These are phyloP conservation scores for Sebastes taczanowskii DNA, from an alignment of 2,797 vertebrate species.

Conservation along the genomic window DNA sequence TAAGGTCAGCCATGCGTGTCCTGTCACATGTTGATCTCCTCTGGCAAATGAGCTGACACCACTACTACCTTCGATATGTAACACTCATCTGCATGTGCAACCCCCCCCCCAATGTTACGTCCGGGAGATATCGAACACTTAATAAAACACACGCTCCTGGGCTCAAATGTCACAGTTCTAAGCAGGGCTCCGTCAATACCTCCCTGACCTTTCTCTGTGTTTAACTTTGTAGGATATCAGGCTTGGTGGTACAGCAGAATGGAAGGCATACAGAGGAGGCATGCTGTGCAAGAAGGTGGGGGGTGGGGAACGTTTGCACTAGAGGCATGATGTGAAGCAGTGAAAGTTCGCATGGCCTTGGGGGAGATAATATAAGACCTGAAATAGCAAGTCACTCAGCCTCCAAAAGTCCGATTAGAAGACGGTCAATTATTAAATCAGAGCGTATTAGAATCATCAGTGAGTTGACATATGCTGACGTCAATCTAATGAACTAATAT, in stretches of 20 bases:
- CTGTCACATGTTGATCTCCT: conserved; percentile 41
- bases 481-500: background rate
- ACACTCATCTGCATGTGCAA: conserved; percentile 23
- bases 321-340: background rate
- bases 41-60: conserved; percentile 48
- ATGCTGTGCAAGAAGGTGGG: conserved; percentile 22
- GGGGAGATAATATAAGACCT: background rate
- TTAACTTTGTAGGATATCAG: conserved; percentile 78
- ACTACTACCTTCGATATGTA: conserved; percentile 19
- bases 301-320: background rate
- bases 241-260: conserved; percentile 55
- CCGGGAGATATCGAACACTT: conserved; percentile 76
- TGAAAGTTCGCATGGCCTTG: background rate
- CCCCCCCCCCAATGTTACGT: conserved; percentile 13
- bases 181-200: conserved; percentile 76
- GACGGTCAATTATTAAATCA: background rate
- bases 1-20: conserved; percentile 38
- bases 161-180: conserved; percentile 83
- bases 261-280: conserved; percentile 58
- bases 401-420: background rate
- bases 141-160: conserved; percentile 71
- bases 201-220: conserved; percentile 81
- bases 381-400: conserved; percentile 22
- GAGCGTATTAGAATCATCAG: background rate
- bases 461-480: background rate